Evolutionary conservation across 2,888 invertebrate species (phyloP), one percentile per base, ranked within the genome.

Genomic region (Apocheima hispidaria): DNA sequence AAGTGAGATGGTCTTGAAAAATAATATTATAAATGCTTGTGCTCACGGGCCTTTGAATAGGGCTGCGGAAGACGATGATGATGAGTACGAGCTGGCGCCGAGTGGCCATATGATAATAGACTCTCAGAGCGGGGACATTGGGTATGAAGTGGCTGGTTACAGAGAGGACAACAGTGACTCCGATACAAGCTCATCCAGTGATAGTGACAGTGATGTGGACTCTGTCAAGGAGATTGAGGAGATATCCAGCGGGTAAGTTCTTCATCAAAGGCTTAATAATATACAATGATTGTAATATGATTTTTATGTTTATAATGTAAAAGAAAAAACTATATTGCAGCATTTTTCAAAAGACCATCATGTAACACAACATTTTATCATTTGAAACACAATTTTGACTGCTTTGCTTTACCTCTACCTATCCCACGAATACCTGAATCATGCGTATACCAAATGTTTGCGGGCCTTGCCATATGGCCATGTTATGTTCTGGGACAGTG

Each of bases 1-100:
- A 23, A 92, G 89, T 81, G 91, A 91, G 65, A 92, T 93, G 92
- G 92, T 93, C 60, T 77, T 92, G 62, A 92, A 92, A 69, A 92
- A 93, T 79, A 93, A 92, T 66, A 90, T 92, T 53, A 92, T 93
- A 69, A 93, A 93, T 67, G 92, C 93, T 35, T 92, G 92, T 70
- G 90, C 91, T 64, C 93, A 93, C 72, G 92, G 92, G 4, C 92
- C 93, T 4, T 64, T 90, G 70, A 82, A 86, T 54, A 74, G 83
- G 57, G 72, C 82, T 2, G 60, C 54, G 18, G 65, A 66, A 18
- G 60, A 52, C 36, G 70, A 70, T 21, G 67, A 63, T 43, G 84
- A 84, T 65, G 88, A 86, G 53, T 83, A 79, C 41, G 87, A 86
- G 65, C 79, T 82, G 16, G 61, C 58, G 9, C 60, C 51, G 9